Conservation (phyloP, 1,140 invertebrate species). For the Bombyx mandarina region DNA sequence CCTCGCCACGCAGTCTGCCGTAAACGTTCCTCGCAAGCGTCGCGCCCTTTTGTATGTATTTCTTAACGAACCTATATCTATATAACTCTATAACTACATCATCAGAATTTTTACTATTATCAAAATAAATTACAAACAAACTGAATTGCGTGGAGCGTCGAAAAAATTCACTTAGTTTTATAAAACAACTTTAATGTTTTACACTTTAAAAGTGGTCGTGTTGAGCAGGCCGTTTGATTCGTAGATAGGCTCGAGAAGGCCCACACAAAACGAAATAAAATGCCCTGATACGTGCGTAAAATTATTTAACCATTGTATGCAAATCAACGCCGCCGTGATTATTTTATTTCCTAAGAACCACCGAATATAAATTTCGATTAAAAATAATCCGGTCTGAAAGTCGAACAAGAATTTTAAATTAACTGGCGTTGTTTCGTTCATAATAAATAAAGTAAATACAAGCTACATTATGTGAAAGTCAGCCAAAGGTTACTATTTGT, state of each 20-base stretch:
- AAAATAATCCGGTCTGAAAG: conserved; percentile 54
- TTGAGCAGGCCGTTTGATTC: conserved; percentile 57
- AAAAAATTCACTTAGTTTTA: no score
- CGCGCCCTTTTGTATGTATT: conserved; percentile 1
- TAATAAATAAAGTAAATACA: conserved; percentile 7
- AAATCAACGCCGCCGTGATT: conserved; percentile 65
- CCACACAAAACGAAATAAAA: conserved; percentile 69
- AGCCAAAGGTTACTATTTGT: no score
- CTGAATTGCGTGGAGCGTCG: conserved; percentile 11
- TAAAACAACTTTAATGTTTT: conserved; percentile 16
- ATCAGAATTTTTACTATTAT: neutral
- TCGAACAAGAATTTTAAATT: conserved; percentile 38
- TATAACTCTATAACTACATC: no score
- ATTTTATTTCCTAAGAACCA: conserved; percentile 69
- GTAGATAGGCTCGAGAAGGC: conserved; percentile 64
- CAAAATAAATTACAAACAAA: conserved; percentile 21
- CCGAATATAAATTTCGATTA: conserved; percentile 64
- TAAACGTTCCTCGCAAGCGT: conserved; percentile 17
- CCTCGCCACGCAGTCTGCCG: conserved; percentile 61
- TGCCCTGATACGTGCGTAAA: conserved; percentile 69
- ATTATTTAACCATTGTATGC: conserved; percentile 72
- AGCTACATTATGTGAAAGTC: conserved; percentile 17
- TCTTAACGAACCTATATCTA: no score
- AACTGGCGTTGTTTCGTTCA: neutral
- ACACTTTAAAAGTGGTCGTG: conserved; percentile 52